phyloP scores from a whole-genome alignment of 2,113 vertebrate genomes.

The Aegithalos caudatus region DNA sequence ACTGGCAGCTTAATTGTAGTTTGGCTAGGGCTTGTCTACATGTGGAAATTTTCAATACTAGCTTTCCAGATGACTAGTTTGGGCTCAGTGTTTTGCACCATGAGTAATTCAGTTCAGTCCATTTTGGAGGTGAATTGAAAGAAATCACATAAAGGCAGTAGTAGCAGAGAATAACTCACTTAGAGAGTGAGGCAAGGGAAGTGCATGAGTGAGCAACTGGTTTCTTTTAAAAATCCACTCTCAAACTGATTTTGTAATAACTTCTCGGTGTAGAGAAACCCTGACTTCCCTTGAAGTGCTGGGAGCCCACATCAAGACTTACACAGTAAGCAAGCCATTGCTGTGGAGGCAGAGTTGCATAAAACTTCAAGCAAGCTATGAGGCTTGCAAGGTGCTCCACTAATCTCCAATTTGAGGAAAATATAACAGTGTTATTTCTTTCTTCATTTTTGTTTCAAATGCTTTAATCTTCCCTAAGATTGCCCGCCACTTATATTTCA shows the following conservation, averaged over 20 bases:
- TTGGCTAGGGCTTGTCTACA: not conserved
- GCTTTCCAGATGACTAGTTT: constrained; percentile 4
- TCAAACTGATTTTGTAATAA: constrained; percentile 31
- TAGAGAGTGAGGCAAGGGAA: not conserved
- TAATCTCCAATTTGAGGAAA: not conserved
- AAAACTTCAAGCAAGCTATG: constrained; percentile 11
- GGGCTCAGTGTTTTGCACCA: not conserved
- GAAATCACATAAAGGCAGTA: constrained; percentile 19
- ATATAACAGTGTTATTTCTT: not conserved
- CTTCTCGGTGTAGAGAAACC: not conserved
- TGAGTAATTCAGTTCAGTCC: constrained; percentile 16
- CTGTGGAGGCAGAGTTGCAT: not conserved
- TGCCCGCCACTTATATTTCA: not conserved
- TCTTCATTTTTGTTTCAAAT: not conserved
- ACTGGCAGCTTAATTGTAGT: not conserved
- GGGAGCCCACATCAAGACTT: not conserved
- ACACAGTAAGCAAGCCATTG: not conserved
- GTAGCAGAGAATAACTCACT: constrained; percentile 9
- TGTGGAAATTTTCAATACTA: constrained; percentile 15
- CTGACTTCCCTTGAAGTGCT: not conserved
- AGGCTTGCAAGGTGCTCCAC: not conserved
- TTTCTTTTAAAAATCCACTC: constrained; percentile 19
- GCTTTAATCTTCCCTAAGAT: not conserved
- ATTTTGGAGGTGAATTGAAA: constrained; percentile 28
- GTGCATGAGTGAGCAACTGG: not conserved